These are phyloP conservation scores for Dissostichus mawsoni DNA, from an alignment of 2,113 vertebrate genomes.

Conservation along the genomic window DNA sequence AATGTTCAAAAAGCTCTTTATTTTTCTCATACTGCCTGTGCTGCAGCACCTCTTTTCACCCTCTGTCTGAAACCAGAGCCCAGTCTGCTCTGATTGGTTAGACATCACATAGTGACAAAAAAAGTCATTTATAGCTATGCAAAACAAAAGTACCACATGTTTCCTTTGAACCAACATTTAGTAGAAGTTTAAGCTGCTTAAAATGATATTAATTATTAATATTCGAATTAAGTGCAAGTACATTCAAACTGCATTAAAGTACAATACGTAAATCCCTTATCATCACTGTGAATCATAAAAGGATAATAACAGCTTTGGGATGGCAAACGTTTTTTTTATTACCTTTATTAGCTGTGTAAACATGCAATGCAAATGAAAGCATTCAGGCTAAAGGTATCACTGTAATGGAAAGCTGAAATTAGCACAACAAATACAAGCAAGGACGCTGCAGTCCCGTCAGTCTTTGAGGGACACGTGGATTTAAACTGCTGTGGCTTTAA, in stretches of 20 bases:
- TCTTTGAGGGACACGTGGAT: neutral
- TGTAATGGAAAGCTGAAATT: conserved; percentile 50
- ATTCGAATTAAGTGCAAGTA: neutral
- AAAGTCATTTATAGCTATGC: no score
- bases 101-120: no score
- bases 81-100: no score
- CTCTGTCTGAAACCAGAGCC: no score
- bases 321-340: conserved; percentile 10
- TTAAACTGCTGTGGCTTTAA: neutral
- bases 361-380: no score
- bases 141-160: no score
- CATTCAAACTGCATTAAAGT: no score
- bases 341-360: neutral
- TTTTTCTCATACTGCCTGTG: no score
- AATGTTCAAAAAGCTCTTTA: no score
- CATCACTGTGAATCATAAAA: neutral
- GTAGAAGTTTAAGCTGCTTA: neutral
- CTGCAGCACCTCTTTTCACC: no score
- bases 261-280: neutral
- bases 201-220: neutral
- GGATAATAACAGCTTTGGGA: neutral
- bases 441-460: conserved; percentile 12
- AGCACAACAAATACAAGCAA: conserved; percentile 29
- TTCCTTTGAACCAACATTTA: no score
- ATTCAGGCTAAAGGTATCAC: neutral